phyloP scores from a whole-genome alignment of 2,888 invertebrate species.

The Cataglyphis rosenhaueri region DNA sequence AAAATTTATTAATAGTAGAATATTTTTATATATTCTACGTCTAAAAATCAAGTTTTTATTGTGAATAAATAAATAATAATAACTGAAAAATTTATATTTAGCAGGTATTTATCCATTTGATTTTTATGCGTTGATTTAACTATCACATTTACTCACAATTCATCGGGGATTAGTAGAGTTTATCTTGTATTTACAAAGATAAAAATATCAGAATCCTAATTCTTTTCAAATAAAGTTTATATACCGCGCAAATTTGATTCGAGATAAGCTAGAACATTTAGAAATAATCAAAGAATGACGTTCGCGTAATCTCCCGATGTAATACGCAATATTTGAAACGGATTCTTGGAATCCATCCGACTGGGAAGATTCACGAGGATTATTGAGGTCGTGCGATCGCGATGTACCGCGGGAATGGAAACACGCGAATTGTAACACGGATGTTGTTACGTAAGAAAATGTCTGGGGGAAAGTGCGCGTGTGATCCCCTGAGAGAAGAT shows the following conservation, averaged over 20 bases:
- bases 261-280: neutral
- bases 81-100: neutral
- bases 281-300: neutral
- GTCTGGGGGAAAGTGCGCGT: slow-evolving; percentile 37
- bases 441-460: slow-evolving; percentile 42
- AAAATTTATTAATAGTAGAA: neutral
- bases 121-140: neutral
- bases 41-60: neutral
- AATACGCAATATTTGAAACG: neutral
- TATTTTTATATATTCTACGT: neutral
- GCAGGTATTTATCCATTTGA: neutral
- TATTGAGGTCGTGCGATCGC: slow-evolving; percentile 52
- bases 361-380: slow-evolving; percentile 27
- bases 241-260: neutral
- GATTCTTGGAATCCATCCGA: slow-evolving; percentile 39
- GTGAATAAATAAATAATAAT: neutral
- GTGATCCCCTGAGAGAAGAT: slow-evolving; percentile 22
- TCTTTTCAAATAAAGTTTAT: neutral
- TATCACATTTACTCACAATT: neutral
- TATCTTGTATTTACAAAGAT: neutral
- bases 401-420: slow-evolving; percentile 36
- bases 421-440: slow-evolving; percentile 41
- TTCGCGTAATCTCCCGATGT: neutral
- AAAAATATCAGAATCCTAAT: neutral
- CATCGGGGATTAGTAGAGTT: neutral